Evolutionary conservation across 2,113 vertebrate genomes (phyloP).

Genomic region (Dromaius novaehollandiae): DNA sequence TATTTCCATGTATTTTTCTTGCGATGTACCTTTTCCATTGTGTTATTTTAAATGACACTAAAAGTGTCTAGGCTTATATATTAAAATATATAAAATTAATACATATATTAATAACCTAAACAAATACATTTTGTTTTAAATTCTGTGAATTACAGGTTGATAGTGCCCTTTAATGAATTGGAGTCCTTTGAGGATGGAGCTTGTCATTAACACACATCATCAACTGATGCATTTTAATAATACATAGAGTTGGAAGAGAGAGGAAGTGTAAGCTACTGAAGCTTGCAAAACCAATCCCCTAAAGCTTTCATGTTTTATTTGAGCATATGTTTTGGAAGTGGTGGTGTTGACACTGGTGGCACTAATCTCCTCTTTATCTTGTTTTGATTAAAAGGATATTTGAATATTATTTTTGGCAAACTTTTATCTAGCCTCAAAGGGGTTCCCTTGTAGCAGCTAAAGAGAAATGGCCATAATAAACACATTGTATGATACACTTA

Average conservation of each 20-base stretch:
- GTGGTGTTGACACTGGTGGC: constrained; percentile 61
- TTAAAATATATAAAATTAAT: neutral
- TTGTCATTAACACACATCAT: constrained; percentile 67
- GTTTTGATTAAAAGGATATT: constrained; percentile 71
- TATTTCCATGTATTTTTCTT: neutral
- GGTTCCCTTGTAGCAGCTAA: constrained; percentile 51
- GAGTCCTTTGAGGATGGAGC: constrained; percentile 59
- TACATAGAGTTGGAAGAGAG: constrained; percentile 52
- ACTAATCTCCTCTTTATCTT: constrained; percentile 68
- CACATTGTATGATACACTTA: constrained; percentile 31
- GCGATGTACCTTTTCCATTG: neutral
- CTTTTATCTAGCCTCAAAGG: constrained; percentile 68
- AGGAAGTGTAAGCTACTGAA: constrained; percentile 63
- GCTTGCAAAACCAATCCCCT: constrained; percentile 66
- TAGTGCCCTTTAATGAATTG: constrained; percentile 48
- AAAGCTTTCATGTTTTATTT: constrained; percentile 72
- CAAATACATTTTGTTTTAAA: constrained; percentile 47
- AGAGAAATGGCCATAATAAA: constrained; percentile 66
- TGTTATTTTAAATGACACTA: neutral
- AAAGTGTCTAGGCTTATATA: neutral
- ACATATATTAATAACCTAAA: neutral
- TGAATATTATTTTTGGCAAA: constrained; percentile 72
- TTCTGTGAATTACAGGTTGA: constrained; percentile 20
- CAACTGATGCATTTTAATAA: constrained; percentile 72
- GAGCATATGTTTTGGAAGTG: constrained; percentile 74